A percentile compares a stretch with the other conserved stretches of the same genome.
These are phyloP conservation scores for Eubasilissa regina DNA, from an alignment of 1,140 invertebrate genomes.

Conservation along the genomic window DNA sequence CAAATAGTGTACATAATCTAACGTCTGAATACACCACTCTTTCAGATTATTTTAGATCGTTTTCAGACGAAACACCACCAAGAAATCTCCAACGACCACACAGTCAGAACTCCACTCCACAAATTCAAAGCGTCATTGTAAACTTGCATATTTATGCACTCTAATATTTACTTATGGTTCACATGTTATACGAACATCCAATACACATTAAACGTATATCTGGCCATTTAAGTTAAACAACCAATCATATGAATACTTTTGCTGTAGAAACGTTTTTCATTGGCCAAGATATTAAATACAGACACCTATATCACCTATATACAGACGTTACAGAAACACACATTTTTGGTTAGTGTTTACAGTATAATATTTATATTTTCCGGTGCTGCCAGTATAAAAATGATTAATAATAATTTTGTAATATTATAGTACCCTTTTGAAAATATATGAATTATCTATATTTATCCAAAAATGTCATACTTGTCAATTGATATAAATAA, in stretches of 20 bases:
- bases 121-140: background rate
- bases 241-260: background rate
- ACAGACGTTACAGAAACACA: too few relatives aligned
- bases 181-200: background rate
- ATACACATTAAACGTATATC: background rate
- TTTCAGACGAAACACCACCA: conserved; percentile 34
- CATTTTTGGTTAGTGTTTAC: too few relatives aligned
- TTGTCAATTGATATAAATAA: too few relatives aligned
- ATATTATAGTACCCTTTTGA: too few relatives aligned
- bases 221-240: background rate
- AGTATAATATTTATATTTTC: too few relatives aligned
- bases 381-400: too few relatives aligned
- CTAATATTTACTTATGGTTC: background rate
- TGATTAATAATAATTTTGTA: too few relatives aligned
- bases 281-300: too few relatives aligned
- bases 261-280: too few relatives aligned
- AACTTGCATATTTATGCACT: conserved; percentile 22
- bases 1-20: conserved; percentile 40
- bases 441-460: too few relatives aligned
- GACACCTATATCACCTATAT: too few relatives aligned
- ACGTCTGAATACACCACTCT: conserved; percentile 36
- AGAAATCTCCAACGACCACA: conserved; percentile 1
- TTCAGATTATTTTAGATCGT: conserved; percentile 19
- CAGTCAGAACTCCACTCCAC: conserved; percentile 7
- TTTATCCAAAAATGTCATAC: too few relatives aligned